Conservation (phyloP, 1,140 invertebrate genomes). For the Atopsyche davidsoni region DNA sequence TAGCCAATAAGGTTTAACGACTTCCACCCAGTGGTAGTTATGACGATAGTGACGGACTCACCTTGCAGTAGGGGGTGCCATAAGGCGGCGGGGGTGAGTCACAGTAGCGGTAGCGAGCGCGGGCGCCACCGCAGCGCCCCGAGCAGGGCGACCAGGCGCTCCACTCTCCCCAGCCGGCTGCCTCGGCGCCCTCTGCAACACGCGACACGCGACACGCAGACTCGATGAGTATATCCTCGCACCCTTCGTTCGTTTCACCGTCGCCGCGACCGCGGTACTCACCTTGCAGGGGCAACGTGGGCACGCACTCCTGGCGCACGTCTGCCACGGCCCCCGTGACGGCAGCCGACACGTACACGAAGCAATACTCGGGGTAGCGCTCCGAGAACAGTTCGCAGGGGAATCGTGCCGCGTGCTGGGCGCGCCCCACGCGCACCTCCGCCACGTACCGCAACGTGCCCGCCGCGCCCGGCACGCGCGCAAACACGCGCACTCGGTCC, state of each 20-base stretch:
- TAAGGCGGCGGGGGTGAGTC: slow-evolving; percentile 76
- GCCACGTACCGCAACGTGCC: slow-evolving; percentile 63
- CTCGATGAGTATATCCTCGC: not conserved
- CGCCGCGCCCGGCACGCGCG: slow-evolving; percentile 58
- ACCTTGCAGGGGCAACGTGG: slow-evolving; percentile 72
- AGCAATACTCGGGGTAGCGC: slow-evolving; percentile 77
- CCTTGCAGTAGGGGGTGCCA: slow-evolving; percentile 79
- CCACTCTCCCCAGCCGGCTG: slow-evolving; percentile 78
- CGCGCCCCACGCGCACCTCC: slow-evolving; percentile 56
- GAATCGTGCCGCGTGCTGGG: slow-evolving; percentile 67
- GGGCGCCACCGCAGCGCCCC: slow-evolving; percentile 64
- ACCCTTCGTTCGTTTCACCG: not conserved
- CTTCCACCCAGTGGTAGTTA: no score
- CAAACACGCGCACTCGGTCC: slow-evolving; percentile 70
- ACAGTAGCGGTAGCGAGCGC: slow-evolving; percentile 75
- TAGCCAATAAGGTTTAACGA: no score
- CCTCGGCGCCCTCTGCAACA: slow-evolving; percentile 53
- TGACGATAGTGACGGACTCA: no score
- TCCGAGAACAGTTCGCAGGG: slow-evolving; percentile 77
- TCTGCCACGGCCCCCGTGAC: slow-evolving; percentile 74
- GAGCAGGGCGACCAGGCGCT: slow-evolving; percentile 69
- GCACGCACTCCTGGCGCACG: slow-evolving; percentile 73
- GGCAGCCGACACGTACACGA: slow-evolving; percentile 76
- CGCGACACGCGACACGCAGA: no score
- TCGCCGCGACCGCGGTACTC: no score